A percentile compares a stretch with the other conserved stretches of the same genome.
Conservation (phyloP, 2,113 vertebrate species). For the Planiliza haematocheilus region DNA sequence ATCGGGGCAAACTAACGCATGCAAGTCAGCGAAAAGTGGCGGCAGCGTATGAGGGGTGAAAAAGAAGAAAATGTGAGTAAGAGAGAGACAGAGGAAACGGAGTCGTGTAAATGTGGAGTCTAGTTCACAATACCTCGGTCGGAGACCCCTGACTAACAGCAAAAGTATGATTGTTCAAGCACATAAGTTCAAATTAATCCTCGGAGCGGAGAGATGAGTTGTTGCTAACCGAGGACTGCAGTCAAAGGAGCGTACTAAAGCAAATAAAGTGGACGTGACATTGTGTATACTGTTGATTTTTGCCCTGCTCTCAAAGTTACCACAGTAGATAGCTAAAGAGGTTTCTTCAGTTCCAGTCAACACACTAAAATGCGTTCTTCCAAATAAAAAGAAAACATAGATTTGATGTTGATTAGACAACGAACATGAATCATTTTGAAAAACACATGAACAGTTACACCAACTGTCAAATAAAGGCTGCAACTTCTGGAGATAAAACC, state of each 20-base stretch:
- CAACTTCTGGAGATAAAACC: not conserved
- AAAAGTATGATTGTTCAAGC: slow-evolving; percentile 42
- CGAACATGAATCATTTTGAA: not conserved
- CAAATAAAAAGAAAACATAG: not conserved
- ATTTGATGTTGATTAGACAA: not conserved
- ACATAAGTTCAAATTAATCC: slow-evolving; percentile 40
- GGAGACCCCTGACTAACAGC: slow-evolving; percentile 52
- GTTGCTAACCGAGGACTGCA: slow-evolving; percentile 28
- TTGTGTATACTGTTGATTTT: slow-evolving; percentile 9
- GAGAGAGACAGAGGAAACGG: slow-evolving; percentile 22
- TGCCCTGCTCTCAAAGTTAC: not conserved
- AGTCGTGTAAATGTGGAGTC: slow-evolving; percentile 58
- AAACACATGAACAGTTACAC: not conserved
- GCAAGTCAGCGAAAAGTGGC: slow-evolving; percentile 68
- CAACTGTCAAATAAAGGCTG: not conserved
- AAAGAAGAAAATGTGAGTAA: slow-evolving; percentile 22
- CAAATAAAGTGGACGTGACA: not conserved
- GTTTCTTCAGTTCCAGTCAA: not conserved
- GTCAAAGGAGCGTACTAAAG: slow-evolving; percentile 9
- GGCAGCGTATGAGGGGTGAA: slow-evolving; percentile 29
- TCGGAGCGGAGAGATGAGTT: slow-evolving; percentile 11
- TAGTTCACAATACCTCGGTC: slow-evolving; percentile 16
- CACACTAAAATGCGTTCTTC: not conserved
- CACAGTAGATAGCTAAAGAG: not conserved
- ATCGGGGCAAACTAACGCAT: slow-evolving; percentile 63